Evolutionary conservation across 2,797 vertebrate genomes (phyloP).

Genomic region (Xiphorhynchus erythropygius): DNA sequence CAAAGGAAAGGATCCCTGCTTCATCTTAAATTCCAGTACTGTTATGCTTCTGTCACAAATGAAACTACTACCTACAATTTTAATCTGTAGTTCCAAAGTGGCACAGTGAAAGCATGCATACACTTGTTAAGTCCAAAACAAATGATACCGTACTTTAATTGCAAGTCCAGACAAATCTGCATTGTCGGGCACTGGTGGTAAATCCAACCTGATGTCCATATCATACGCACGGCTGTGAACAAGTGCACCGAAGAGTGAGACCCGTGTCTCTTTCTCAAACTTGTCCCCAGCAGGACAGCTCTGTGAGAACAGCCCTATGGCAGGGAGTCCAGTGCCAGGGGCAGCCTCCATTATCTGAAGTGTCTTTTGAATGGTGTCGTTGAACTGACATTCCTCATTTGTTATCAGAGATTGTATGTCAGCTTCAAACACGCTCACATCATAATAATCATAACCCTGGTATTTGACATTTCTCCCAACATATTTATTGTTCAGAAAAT

Average conservation of each 20-base stretch:
- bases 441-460: slow-evolving; percentile 77
- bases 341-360: slow-evolving; percentile 87
- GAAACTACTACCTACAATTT: accelerated
- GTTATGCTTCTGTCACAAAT: background rate
- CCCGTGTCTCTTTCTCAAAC: slow-evolving; percentile 89
- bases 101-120: background rate
- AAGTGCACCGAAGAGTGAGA: slow-evolving; percentile 92
- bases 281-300: slow-evolving; percentile 78
- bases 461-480: slow-evolving; percentile 73
- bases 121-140: background rate
- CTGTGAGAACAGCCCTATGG: slow-evolving; percentile 76
- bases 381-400: slow-evolving; percentile 68
- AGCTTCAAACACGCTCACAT: slow-evolving; percentile 73
- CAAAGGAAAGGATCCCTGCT: background rate
- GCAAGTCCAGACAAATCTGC: slow-evolving; percentile 90
- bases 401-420: slow-evolving; percentile 68
- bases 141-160: slow-evolving; percentile 83
- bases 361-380: slow-evolving; percentile 71
- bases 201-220: slow-evolving; percentile 89
- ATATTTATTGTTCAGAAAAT: slow-evolving; percentile 71
- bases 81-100: background rate
- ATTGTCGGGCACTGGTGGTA: slow-evolving; percentile 91
- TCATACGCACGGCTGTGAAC: slow-evolving; percentile 90
- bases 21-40: background rate
- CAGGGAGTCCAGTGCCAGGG: slow-evolving; percentile 83